These are phyloP conservation scores for Coenobita brevimanus DNA, from an alignment of 1,140 invertebrate species.

Conservation along the genomic window DNA sequence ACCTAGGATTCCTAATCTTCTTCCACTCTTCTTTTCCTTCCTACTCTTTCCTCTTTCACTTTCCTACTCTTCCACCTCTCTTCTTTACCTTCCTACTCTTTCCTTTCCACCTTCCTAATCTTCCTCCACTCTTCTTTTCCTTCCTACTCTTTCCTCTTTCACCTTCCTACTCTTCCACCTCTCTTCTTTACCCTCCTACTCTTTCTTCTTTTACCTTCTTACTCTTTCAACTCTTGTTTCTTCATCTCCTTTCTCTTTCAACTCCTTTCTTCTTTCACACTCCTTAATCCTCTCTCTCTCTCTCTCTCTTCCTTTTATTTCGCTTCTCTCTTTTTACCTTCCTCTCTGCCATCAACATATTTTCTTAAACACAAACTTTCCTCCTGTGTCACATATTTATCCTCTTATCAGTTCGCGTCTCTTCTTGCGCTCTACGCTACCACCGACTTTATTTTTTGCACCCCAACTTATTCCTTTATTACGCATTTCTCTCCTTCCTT, in stretches of 20 bases:
- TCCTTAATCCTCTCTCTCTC: too few relatives aligned
- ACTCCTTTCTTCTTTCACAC: neutral
- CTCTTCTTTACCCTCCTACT: neutral
- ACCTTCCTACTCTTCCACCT: neutral
- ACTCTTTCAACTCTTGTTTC: neutral
- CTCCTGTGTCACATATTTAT: too few relatives aligned
- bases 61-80: neutral
- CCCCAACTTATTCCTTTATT: too few relatives aligned
- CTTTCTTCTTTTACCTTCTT: neutral
- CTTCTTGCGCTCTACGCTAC: too few relatives aligned
- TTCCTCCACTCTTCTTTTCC: too few relatives aligned
- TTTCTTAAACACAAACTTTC: too few relatives aligned
- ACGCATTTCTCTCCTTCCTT: too few relatives aligned
- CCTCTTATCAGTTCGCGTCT: too few relatives aligned
- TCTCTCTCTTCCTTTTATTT: too few relatives aligned
- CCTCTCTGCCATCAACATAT: too few relatives aligned
- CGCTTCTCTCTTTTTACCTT: too few relatives aligned
- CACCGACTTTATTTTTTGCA: too few relatives aligned
- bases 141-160: neutral
- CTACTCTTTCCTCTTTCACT: neutral
- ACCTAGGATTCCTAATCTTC: neutral
- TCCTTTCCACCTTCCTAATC: neutral
- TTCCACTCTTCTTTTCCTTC: neutral
- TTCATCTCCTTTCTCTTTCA: neutral
- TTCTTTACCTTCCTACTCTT: neutral